A percentile compares a stretch with the other conserved stretches of the same genome.
Evolutionary conservation across 2,113 vertebrate genomes (phyloP).

Genomic region (Chunga burmeisteri): DNA sequence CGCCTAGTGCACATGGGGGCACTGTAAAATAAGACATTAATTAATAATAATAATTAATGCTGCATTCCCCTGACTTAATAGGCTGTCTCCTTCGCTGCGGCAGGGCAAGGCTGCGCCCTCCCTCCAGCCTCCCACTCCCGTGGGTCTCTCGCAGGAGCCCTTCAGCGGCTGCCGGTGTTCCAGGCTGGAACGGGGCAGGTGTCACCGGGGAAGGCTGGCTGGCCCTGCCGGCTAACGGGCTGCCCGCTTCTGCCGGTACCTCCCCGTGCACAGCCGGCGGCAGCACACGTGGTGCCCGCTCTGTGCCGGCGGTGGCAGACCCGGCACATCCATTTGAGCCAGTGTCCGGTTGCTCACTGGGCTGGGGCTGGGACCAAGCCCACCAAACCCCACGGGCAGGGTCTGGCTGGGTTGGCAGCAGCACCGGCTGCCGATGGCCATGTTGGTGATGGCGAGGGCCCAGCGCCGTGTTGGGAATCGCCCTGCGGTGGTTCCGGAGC

Average conservation of each 20-base stretch:
- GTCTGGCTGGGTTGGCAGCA: neutral
- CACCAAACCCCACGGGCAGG: fast-evolving
- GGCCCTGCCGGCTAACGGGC: neutral
- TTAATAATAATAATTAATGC: slow-evolving; percentile 20
- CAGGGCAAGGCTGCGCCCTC: neutral
- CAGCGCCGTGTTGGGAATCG: fast-evolving
- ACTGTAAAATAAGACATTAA: slow-evolving; percentile 19
- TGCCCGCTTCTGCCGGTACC: neutral
- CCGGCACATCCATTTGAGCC: neutral
- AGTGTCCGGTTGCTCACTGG: fast-evolving
- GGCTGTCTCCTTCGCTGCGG: neutral
- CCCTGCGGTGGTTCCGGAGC: neutral
- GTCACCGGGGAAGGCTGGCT: no score
- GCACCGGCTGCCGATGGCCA: fast-evolving
- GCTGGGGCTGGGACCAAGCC: neutral
- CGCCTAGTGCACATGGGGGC: slow-evolving; percentile 17
- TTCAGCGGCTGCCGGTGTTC: neutral
- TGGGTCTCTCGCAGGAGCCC: neutral
- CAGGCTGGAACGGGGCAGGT: neutral
- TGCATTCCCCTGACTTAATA: neutral
- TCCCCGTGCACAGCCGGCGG: neutral
- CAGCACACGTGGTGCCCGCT: neutral
- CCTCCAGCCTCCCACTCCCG: neutral
- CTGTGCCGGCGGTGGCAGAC: neutral
- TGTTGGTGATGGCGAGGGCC: fast-evolving